Evolutionary conservation across 2,888 invertebrate species (phyloP), one percentile per base, ranked within the genome.

Genomic region (Pseudococcus longispinus): DNA sequence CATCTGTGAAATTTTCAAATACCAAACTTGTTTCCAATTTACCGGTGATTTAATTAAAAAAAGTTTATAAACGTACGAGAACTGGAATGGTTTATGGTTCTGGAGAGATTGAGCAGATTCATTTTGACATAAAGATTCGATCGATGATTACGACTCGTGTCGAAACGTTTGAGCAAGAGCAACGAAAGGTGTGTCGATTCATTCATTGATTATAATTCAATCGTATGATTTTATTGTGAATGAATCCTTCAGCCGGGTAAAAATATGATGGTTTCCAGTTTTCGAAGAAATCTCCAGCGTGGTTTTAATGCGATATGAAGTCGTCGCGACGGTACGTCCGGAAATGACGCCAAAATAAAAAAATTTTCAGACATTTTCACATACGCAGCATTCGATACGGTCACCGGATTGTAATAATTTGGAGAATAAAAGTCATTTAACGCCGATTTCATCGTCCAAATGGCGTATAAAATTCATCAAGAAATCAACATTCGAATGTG

Each of bases 1-100:
- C 77, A 23, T 80, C 77, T n/a, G 77, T 42, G 77, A 80, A 80
- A 80, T 80, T 80, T 42, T 42, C 42, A 80, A 74, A 37, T n/a
- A 26, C 9, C 37, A 32, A 80, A 80, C 77, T 20, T 11, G 77
- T 80, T 80, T 80, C 42, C 77, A 80, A 80, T 80, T 80, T 42
- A 80, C 42, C 32, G 15, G 23, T 23, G 13, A 80, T 80, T 80
- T 80, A 80, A 80, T 80, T 80, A 42, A 42, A 60, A 60, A 60
- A 60, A 60, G n/a, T 20, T 23, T 9, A 20, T n/a, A n/a, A 51
- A 51, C 51, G n/a, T 51, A 8, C 2, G n/a, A n/a, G n/a, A 60
- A 60, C 60, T 60, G 60, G 23, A 23, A 60, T 60, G 60, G 8
- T 60, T 60, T 60, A 60, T 60, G 60, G 23, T 60, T 60, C 60